Evolutionary conservation across 1,140 invertebrate genomes (phyloP), one percentile per base, ranked within the genome.

Genomic region (Drosophila kohkoa): DNA sequence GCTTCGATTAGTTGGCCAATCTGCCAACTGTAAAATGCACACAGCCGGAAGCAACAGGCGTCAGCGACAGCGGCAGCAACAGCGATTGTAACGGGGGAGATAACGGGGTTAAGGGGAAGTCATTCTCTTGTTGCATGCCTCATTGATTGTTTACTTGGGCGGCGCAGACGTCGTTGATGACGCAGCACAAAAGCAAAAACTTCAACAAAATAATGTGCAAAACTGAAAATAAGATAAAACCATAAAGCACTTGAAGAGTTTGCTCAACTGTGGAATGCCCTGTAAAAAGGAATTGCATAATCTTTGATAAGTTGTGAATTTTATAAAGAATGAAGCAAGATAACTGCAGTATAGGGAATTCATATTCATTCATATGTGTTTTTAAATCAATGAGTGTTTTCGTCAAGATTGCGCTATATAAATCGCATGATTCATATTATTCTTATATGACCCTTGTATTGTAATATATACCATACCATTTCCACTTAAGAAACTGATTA

Each of bases 101-200:
- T 7, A 30, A 5, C 11, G 35, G 8, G 35, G 35, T 10, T 10
- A 10, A 35, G 48, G 60, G 57, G 46, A 68, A 68, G 55, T 45
- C 52, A 45, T 66, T 52, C 28, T 38, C 48, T 48, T n/a, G 72
- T 51, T 74, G 68, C 68, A 79, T 77, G 66, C 62, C 80, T 75
- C 74, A 83, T 85, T 77, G 68, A 77, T 63, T 78, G 83, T 80
- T 82, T 80, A 60, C 85, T 71, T 77, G 68, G 76, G 64, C 72
- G 58, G 51, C 65, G 54, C 60, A 81, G 62, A 70, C 79, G 54
- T 35, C 43, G 46, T 15, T 73, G 66, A 41, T 71, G 52, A 64
- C 73, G 58, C 52, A 71, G 73, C 66, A 58, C 25, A 69, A 49
- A 75, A 62, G 15, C 7, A 55, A 46, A 49, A 54, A 25, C 38